phyloP scores from a whole-genome alignment of 2,113 vertebrate species.

The Oenanthe melanoleuca region DNA sequence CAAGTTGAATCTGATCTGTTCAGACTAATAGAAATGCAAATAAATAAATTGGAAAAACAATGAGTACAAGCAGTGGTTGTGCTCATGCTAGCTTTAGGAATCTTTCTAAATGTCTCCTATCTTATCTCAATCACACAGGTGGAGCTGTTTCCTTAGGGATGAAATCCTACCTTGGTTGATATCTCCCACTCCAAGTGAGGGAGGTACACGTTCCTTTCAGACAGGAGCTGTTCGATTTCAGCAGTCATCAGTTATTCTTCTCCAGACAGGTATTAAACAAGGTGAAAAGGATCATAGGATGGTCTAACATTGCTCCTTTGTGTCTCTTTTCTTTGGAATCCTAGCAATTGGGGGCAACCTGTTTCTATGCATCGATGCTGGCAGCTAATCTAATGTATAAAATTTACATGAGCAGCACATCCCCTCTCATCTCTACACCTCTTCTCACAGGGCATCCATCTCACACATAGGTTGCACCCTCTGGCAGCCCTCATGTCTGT shows the following conservation, averaged over 20 bases:
- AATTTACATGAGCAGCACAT: not conserved
- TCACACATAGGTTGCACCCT: not conserved
- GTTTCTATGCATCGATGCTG: not conserved
- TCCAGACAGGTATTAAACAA: not conserved
- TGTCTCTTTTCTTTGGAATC: not conserved
- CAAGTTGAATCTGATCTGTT: not conserved
- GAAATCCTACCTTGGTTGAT: not conserved
- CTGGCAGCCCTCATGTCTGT: not conserved
- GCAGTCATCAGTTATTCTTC: not conserved
- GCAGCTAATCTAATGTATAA: not conserved
- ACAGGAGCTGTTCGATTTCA: not conserved
- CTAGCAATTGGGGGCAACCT: not conserved
- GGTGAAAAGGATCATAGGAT: not conserved
- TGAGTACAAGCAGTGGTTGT: not conserved
- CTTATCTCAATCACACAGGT: not conserved
- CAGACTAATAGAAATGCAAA: not conserved
- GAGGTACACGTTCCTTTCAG: not conserved
- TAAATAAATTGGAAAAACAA: not conserved
- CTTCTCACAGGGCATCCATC: not conserved
- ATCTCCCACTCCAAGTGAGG: not conserved
- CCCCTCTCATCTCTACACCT: not conserved
- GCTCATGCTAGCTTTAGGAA: not conserved
- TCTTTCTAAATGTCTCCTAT: not conserved
- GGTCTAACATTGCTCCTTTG: not conserved
- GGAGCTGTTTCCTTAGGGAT: conserved; percentile 34